phyloP scores from a whole-genome alignment of 2,797 vertebrate genomes.

The Leucoraja ocellata region DNA sequence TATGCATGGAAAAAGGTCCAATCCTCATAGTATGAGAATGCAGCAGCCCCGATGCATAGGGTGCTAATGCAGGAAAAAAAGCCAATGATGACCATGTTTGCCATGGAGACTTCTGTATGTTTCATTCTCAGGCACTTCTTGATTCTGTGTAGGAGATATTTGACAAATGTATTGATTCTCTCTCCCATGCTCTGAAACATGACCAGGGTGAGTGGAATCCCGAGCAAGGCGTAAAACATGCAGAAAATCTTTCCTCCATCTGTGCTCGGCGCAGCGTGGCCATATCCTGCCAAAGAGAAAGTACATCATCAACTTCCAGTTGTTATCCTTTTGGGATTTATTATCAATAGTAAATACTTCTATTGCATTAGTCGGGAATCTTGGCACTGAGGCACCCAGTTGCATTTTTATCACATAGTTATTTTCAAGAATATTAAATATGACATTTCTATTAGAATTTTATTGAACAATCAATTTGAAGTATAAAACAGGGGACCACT shows the following conservation, averaged over 20 bases:
- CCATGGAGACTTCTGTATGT: slow-evolving; percentile 82
- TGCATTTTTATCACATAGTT: background rate
- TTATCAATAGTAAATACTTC: background rate
- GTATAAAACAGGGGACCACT: background rate
- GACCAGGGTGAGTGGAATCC: slow-evolving; percentile 89
- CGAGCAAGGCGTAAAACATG: slow-evolving; percentile 90
- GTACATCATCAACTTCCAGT: slow-evolving; percentile 7
- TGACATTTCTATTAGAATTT: background rate
- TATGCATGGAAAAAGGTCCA: slow-evolving; percentile 93
- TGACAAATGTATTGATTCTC: slow-evolving; percentile 88
- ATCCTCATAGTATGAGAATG: slow-evolving; percentile 83
- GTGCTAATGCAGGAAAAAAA: slow-evolving; percentile 85
- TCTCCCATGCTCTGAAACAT: slow-evolving; percentile 97
- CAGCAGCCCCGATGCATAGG: slow-evolving; percentile 76
- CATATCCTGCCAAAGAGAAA: slow-evolving; percentile 69
- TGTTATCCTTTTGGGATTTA: background rate
- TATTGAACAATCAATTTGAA: background rate
- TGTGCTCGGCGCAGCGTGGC: slow-evolving; percentile 88
- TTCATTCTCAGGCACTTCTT: slow-evolving; percentile 84
- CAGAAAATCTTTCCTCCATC: slow-evolving; percentile 88
- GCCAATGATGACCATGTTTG: slow-evolving; percentile 90
- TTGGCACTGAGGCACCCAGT: background rate
- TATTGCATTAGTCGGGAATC: background rate
- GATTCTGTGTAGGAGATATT: slow-evolving; percentile 77
- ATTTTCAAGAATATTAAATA: background rate